Percentiles rank a stretch among this genome's conserved stretches.
Evolutionary conservation across 2,888 invertebrate genomes (phyloP).

Genomic region (Oscheius sp.): DNA sequence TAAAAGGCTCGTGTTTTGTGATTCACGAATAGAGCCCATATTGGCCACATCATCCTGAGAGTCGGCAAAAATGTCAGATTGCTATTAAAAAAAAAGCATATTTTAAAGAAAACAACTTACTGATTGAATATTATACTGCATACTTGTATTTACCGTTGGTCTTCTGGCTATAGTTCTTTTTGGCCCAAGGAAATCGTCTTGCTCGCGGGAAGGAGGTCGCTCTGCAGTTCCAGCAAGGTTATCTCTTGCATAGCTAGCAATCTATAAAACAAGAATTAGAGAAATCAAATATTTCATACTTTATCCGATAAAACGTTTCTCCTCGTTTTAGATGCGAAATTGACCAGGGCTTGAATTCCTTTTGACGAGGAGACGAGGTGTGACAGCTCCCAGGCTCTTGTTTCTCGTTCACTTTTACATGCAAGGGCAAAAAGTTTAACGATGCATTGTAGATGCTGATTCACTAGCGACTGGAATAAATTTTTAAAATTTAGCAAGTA

Average conservation of each 20-base stretch:
- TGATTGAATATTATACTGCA: background rate
- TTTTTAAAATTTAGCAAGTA: background rate
- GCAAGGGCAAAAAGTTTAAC: conserved; percentile 60
- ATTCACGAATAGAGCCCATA: background rate
- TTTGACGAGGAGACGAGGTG: conserved; percentile 39
- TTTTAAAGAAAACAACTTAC: background rate
- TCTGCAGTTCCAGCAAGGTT: background rate
- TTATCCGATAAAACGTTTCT: conserved; percentile 55
- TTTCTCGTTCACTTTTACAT: conserved; percentile 45
- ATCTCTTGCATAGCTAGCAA: conserved; percentile 4
- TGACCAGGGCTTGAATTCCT: conserved; percentile 46
- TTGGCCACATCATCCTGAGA: background rate
- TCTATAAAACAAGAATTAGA: background rate
- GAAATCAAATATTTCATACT: conserved; percentile 32
- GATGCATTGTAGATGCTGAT: conserved; percentile 37
- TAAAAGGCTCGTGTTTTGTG: background rate
- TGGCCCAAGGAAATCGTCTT: background rate
- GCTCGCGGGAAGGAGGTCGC: background rate
- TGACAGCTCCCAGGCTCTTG: conserved; percentile 58
- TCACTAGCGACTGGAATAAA: conserved; percentile 30
- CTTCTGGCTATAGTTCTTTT: background rate
- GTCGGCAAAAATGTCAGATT: background rate
- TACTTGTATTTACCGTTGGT: background rate
- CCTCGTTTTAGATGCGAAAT: conserved; percentile 55
- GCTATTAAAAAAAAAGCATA: background rate